phyloP scores from a whole-genome alignment of 1,140 invertebrate species.

The Bombus superbus region DNA sequence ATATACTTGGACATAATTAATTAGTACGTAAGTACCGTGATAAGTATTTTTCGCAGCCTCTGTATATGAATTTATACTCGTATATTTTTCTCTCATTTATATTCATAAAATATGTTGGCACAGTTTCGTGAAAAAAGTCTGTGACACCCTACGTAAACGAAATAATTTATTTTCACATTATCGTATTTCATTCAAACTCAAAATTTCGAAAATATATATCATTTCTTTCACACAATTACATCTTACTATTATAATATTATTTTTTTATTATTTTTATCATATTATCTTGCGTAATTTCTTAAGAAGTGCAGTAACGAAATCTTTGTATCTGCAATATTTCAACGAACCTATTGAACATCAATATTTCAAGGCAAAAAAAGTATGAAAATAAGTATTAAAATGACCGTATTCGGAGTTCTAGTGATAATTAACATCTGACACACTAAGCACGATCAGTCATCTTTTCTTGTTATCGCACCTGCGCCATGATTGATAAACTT shows the following conservation, averaged over 20 bases:
- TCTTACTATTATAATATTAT: too few species aligned
- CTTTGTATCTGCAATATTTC: too few species aligned
- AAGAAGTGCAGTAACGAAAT: not conserved
- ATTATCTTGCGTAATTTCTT: not conserved
- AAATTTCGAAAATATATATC: too few species aligned
- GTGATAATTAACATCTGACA: slow-evolving; percentile 1
- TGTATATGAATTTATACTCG: too few species aligned
- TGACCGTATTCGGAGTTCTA: not conserved
- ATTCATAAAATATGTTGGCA: not conserved
- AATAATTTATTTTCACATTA: too few species aligned
- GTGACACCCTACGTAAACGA: too few species aligned
- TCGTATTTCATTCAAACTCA: too few species aligned
- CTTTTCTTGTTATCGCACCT: not conserved
- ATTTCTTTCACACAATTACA: not conserved
- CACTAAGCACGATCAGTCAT: not conserved
- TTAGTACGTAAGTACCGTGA: too few species aligned
- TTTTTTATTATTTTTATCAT: not conserved
- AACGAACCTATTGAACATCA: too few species aligned
- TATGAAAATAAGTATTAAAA: not conserved
- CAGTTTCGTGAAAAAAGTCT: too few species aligned
- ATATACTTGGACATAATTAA: too few species aligned
- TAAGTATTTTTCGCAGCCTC: too few species aligned
- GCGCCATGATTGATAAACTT: slow-evolving; percentile 37
- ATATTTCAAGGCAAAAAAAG: not conserved
- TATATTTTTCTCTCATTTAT: not conserved